phyloP scores from a whole-genome alignment of 2,797 vertebrate species.

The Peromyscus nudipes region DNA sequence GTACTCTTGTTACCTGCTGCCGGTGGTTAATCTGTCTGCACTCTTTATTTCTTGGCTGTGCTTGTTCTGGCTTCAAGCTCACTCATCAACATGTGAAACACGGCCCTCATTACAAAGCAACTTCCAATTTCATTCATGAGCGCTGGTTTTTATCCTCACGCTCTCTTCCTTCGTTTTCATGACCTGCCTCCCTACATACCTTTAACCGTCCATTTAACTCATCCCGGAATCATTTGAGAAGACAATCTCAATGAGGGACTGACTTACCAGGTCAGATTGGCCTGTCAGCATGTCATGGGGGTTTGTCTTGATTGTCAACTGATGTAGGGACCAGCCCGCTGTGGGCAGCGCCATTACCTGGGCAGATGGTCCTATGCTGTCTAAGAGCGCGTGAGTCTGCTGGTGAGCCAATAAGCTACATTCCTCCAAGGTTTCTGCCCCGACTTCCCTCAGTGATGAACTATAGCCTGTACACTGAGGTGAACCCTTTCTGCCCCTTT shows the following conservation, averaged over 20 bases:
- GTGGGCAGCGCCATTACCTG: not conserved
- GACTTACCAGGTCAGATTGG: not conserved
- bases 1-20: not conserved
- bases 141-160: not conserved
- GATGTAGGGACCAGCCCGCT: not conserved
- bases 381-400: not conserved
- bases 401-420: not conserved
- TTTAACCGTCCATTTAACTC: not conserved
- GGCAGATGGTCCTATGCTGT: not conserved
- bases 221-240: not conserved
- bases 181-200: too few relatives aligned
- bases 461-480: not conserved
- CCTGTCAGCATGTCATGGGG: not conserved
- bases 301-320: not conserved
- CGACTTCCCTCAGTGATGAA: not conserved
- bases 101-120: not conserved
- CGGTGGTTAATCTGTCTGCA: not conserved
- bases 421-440: not conserved
- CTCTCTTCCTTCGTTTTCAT: not conserved
- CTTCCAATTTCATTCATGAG: not conserved
- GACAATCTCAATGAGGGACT: not conserved
- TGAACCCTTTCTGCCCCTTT: not conserved
- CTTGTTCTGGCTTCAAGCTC: not conserved
- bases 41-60: not conserved
- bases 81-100: not conserved